Evolutionary conservation across 2,888 invertebrate genomes (phyloP), one percentile per base, ranked within the genome.

Genomic region (Cryptocheilus praepositus): DNA sequence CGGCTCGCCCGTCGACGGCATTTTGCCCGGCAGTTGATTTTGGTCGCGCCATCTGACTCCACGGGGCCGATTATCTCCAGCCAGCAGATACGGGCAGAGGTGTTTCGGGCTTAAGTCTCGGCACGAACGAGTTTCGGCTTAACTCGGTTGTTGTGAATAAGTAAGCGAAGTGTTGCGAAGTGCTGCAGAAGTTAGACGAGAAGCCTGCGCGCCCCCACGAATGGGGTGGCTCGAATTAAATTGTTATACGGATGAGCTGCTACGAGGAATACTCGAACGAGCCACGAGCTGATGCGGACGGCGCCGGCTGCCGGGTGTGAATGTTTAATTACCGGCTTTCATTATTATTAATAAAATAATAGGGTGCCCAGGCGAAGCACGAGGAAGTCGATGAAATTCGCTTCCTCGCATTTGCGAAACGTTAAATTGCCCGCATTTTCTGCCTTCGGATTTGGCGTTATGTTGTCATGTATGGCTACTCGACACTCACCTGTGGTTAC

Each of bases 401-500:
- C 11, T 19, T 8, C 28, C 28, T 28, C 28, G 28, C 28, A 7
- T 28, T 28, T 28, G 7, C 28, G 28, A 28, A 36, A 7, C 36
- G 36, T 11, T 7, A 1, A 11, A 7, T 36, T 7, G 11, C 1
- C 7, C 8, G 11, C 36, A 36, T 8, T 11, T 36, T 36, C 36
- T 2, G 36, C 3, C 36, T 7, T 7, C 36, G 36, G 4, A 7
- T 4, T 11, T 36, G 13, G 36, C 13, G 1, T 7, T 2, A 11
- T 3, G 7, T 28, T 5, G 3, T 7, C 4, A 36, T 7, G 36
- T 7, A 36, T 11, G 36, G 1, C 2, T 11, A 36, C 4, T 28
- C 7, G 36, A 11, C 4, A 11, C 88, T 89, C 89, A 96, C 96
- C 96, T 95, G 91, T 96, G 96, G 91, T 95, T 96, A 90, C 97